phyloP scores from a whole-genome alignment of 1,140 invertebrate species.

The Trissolcus basalis region DNA sequence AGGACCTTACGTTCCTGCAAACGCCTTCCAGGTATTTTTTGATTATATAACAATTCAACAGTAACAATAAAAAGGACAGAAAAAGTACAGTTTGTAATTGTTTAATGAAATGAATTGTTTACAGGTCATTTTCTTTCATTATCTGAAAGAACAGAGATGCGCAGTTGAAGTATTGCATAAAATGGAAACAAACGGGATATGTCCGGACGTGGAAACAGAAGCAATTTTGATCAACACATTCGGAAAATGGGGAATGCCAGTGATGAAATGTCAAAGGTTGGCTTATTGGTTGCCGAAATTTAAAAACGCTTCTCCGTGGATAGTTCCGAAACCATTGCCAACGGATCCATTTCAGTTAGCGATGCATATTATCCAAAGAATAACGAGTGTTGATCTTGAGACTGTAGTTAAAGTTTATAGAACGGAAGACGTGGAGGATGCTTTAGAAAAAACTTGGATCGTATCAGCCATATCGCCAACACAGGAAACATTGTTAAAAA shows the following conservation, averaged over 20 bases:
- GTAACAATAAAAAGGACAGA: no score
- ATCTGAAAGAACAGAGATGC: constrained; percentile 95
- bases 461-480: constrained; percentile 89
- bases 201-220: constrained; percentile 93
- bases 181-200: constrained; percentile 94
- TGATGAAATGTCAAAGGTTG: constrained; percentile 92
- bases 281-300: constrained; percentile 99
- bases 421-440: constrained; percentile 83
- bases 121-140: constrained; percentile 93
- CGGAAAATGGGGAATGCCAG: constrained; percentile 85
- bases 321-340: constrained; percentile 85
- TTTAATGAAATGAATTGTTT: constrained; percentile 60
- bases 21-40: constrained; percentile 83
- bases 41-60: neutral
- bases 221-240: constrained; percentile 89
- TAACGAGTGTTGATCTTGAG: constrained; percentile 89
- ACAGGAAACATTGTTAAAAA: constrained; percentile 85
- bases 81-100: no score
- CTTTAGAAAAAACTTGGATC: constrained; percentile 95
- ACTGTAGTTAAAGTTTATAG: constrained; percentile 81
- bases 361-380: constrained; percentile 88
- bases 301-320: constrained; percentile 92
- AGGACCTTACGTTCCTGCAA: constrained; percentile 89
- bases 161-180: constrained; percentile 89
- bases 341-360: constrained; percentile 88